These are phyloP conservation scores for Portevinia maculata DNA, from an alignment of 2,888 invertebrate species.

Conservation along the genomic window DNA sequence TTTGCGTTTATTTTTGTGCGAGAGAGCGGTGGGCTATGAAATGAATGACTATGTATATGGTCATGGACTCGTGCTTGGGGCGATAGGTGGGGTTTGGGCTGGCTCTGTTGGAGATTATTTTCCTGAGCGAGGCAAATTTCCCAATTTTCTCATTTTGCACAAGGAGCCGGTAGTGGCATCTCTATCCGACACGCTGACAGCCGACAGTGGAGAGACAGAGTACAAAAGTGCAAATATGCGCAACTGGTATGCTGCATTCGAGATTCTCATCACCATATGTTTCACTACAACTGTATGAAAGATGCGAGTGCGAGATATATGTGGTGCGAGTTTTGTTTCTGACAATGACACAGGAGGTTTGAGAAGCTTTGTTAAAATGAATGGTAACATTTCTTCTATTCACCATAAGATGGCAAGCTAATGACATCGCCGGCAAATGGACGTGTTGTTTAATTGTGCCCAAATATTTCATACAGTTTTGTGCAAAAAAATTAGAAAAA, in stretches of 20 bases:
- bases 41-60: too few species aligned
- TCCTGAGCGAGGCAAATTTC: constrained; percentile 57
- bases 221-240: constrained; percentile 56
- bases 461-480: too few species aligned
- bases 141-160: constrained; percentile 57
- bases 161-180: constrained; percentile 39
- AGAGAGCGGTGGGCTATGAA: constrained; percentile 32
- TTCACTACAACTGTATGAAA: neutral
- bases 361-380: too few species aligned
- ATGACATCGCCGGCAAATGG: too few species aligned
- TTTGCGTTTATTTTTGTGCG: constrained; percentile 48
- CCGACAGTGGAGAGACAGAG: constrained; percentile 12
- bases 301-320: neutral
- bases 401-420: too few species aligned
- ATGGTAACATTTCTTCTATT: too few species aligned
- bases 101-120: constrained; percentile 25
- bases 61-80: too few species aligned
- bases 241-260: constrained; percentile 65
- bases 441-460: too few species aligned
- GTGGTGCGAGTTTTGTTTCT: neutral
- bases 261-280: constrained; percentile 39
- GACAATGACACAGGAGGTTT: too few species aligned
- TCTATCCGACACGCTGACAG: too few species aligned
- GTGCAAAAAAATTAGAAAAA: too few species aligned
- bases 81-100: constrained; percentile 16